These are phyloP conservation scores for Amorpha juglandis DNA, from an alignment of 2,888 invertebrate species.

Conservation along the genomic window DNA sequence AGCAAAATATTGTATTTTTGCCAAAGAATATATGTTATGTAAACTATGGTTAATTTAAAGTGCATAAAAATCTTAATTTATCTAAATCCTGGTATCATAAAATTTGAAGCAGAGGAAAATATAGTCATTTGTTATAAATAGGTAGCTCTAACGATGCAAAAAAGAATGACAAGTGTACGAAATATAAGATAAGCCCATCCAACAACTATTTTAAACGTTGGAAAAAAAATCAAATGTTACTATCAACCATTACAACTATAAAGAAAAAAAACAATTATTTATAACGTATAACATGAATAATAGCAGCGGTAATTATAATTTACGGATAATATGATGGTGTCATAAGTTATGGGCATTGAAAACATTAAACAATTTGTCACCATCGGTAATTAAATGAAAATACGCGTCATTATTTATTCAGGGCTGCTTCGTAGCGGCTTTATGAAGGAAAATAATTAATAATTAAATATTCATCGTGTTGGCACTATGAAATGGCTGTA, in stretches of 20 bases:
- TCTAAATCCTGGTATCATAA: too few relatives aligned
- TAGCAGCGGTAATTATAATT: constrained; percentile 18
- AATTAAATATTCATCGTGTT: not conserved
- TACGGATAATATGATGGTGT: constrained; percentile 17
- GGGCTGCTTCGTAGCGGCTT: not conserved
- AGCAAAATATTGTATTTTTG: too few relatives aligned
- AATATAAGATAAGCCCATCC: not conserved
- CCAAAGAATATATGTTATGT: too few relatives aligned
- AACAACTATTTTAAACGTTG: not conserved
- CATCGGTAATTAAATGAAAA: constrained; percentile 22
- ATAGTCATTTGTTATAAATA: too few relatives aligned
- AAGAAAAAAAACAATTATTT: constrained; percentile 2
- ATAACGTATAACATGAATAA: constrained; percentile 16
- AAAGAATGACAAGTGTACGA: not conserved
- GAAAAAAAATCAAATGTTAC: not conserved
- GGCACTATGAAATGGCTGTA: too few relatives aligned
- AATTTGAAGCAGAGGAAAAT: too few relatives aligned
- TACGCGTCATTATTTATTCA: constrained; percentile 12
- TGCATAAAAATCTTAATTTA: too few relatives aligned
- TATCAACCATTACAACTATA: constrained; percentile 18
- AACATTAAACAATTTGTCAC: constrained; percentile 25
- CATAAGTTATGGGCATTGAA: constrained; percentile 20
- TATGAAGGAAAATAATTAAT: not conserved
- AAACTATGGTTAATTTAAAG: too few relatives aligned
- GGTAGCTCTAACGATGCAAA: not conserved